Percentiles rank a stretch among this genome's conserved stretches.
These are phyloP conservation scores for Hydrocynus forskahlii DNA, from an alignment of 2,797 vertebrate species.

Conservation along the genomic window DNA sequence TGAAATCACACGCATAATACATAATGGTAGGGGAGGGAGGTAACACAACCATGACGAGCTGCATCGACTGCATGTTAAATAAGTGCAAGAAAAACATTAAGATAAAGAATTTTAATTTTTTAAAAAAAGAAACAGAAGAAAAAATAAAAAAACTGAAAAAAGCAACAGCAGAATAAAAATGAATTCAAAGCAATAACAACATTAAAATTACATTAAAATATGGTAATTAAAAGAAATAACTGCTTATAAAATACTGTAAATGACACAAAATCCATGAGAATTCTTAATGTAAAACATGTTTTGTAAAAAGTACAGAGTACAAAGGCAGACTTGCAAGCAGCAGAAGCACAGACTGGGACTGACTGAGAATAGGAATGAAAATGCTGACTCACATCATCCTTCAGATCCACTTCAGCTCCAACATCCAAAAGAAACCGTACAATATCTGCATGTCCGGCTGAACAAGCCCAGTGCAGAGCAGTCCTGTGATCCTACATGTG, in stretches of 20 bases:
- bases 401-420: constrained; percentile 86
- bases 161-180: too few relatives aligned
- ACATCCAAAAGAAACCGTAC: constrained; percentile 87
- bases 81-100: background rate
- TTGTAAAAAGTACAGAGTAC: background rate
- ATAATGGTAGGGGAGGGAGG: background rate
- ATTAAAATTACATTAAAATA: too few relatives aligned
- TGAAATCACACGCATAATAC: constrained; percentile 56
- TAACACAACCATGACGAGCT: background rate
- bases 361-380: background rate
- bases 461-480: constrained; percentile 95
- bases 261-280: background rate
- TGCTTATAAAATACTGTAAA: too few relatives aligned
- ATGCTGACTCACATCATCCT: constrained; percentile 87
- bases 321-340: too few relatives aligned
- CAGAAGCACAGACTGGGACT: background rate
- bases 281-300: background rate
- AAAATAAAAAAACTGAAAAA: too few relatives aligned
- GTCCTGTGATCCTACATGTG: constrained; percentile 83
- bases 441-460: constrained; percentile 88
- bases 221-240: too few relatives aligned
- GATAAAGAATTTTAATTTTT: too few relatives aligned
- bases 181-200: too few relatives aligned
- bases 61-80: background rate
- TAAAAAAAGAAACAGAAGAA: too few relatives aligned